A percentile compares a stretch with the other conserved stretches of the same genome.
Conservation (phyloP, 2,888 invertebrate genomes). For the Panopea generosa region DNA sequence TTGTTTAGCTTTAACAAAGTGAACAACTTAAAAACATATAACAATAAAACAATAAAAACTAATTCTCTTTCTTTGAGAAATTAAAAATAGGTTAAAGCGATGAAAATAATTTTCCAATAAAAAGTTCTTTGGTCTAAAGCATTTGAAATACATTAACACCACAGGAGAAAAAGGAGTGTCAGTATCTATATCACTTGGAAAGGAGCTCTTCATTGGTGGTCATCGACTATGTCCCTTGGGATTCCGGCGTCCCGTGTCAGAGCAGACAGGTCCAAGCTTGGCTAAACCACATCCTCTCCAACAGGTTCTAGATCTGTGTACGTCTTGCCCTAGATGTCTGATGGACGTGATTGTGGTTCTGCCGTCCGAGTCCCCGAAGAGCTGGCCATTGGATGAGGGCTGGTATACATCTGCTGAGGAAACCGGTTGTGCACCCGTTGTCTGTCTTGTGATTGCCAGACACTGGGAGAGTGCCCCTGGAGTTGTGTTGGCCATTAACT, state of each 20-base stretch:
- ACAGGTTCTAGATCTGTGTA: constrained; percentile 13
- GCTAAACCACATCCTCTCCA: constrained; percentile 17
- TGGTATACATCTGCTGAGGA: constrained; percentile 6
- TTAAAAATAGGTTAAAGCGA: too few species aligned
- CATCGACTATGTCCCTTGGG: constrained; percentile 12
- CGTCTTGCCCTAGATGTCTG: constrained; percentile 9
- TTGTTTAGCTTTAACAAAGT: too few species aligned
- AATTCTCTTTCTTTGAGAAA: too few species aligned
- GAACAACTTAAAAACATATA: too few species aligned
- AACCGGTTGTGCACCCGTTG: not conserved
- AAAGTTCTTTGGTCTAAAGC: too few species aligned
- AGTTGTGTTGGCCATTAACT: constrained; percentile 10
- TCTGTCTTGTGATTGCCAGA: constrained; percentile 5
- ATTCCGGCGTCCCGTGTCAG: constrained; percentile 13
- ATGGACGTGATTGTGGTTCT: too few species aligned
- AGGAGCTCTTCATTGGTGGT: too few species aligned
- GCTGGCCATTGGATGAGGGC: constrained; percentile 19
- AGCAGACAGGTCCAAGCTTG: constrained; percentile 10
- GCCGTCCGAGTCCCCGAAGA: constrained; percentile 14
- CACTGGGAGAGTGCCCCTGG: constrained; percentile 1
- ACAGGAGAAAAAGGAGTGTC: too few species aligned
- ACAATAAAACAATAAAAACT: too few species aligned
- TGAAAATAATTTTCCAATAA: too few species aligned
- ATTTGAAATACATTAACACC: too few species aligned
- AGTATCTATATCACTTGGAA: too few species aligned